Evolutionary conservation across 2,113 vertebrate species (phyloP).

Genomic region (Baryphthengus martii): DNA sequence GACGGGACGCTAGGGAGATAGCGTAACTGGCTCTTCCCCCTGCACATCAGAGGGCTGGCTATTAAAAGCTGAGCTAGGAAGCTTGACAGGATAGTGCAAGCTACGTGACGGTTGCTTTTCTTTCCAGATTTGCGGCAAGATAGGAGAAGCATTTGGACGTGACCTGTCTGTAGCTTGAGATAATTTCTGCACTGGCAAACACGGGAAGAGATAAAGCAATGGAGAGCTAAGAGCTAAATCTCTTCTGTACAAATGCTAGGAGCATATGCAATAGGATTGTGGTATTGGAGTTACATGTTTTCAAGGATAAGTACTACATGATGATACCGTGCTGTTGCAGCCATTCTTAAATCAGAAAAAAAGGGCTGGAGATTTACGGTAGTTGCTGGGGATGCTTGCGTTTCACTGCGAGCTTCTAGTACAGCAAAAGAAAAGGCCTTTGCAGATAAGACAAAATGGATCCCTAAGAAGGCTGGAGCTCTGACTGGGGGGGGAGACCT

Average conservation of each 20-base stretch:
- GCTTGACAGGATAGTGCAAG: neutral
- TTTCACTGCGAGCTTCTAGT: neutral
- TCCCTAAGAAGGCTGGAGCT: neutral
- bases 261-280: constrained; percentile 49
- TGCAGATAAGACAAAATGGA: neutral
- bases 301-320: neutral
- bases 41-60: neutral
- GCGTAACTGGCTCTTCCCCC: neutral
- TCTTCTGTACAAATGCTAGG: neutral
- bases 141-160: neutral
- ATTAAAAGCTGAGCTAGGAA: neutral
- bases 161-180: neutral
- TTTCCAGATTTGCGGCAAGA: neutral
- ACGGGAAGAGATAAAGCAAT: neutral
- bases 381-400: neutral
- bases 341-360: neutral
- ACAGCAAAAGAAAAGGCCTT: neutral
- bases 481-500: neutral
- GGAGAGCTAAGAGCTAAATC: constrained; percentile 39
- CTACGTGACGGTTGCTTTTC: neutral
- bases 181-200: constrained; percentile 24
- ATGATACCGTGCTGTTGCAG: neutral
- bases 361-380: neutral
- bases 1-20: neutral
- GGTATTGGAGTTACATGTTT: constrained; percentile 24